Percentiles rank a stretch among this genome's conserved stretches.
Evolutionary conservation across 2,113 vertebrate species (phyloP).

Genomic region (Amphiprion percula): DNA sequence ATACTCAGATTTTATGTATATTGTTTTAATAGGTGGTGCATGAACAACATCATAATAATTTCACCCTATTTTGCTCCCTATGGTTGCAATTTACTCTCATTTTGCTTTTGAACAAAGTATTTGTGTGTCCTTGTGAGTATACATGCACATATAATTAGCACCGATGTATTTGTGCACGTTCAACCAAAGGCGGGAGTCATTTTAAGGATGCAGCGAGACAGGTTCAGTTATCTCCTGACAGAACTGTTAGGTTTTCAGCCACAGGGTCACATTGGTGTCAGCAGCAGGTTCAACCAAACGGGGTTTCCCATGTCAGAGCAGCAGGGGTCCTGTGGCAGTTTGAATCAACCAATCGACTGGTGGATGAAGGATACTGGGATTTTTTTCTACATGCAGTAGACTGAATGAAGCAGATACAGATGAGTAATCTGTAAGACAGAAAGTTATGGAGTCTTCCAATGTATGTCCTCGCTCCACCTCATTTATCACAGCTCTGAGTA

Average conservation of each 20-base stretch:
- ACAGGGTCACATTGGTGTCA: conserved; percentile 9
- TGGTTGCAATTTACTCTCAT: no score
- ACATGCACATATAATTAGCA: not conserved
- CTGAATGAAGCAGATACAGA: no score
- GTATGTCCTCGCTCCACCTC: not conserved
- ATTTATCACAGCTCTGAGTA: not conserved
- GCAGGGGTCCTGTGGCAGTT: conserved; percentile 17
- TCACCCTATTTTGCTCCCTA: no score
- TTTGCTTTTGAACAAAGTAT: not conserved
- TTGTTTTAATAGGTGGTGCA: no score
- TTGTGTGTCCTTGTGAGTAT: not conserved
- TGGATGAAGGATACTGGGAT: no score
- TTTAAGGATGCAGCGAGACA: conserved; percentile 39
- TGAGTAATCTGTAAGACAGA: no score
- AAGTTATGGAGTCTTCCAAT: not conserved
- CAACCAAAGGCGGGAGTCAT: not conserved
- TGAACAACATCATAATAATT: not conserved
- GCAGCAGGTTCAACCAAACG: not conserved
- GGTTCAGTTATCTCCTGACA: conserved; percentile 15
- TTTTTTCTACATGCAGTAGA: not conserved
- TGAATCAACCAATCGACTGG: not conserved
- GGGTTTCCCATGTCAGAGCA: conserved; percentile 12
- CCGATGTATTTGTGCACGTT: not conserved
- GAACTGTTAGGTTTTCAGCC: conserved; percentile 11
- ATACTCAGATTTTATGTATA: no score